Conservation (phyloP, 1,140 invertebrate species). For the Cyclargus thomasi region DNA sequence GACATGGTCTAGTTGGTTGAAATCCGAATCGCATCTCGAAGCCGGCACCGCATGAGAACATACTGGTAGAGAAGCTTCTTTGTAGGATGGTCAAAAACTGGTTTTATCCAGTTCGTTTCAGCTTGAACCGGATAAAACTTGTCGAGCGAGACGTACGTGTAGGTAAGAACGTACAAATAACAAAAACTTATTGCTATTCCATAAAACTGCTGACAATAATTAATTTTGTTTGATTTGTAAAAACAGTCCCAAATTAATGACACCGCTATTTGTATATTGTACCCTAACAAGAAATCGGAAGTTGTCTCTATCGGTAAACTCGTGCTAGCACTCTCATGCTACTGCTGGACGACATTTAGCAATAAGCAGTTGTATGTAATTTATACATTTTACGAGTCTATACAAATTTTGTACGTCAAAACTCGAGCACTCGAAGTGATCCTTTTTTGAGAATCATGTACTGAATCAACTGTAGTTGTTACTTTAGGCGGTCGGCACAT, state of each 20-base stretch:
- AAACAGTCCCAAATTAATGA: neutral
- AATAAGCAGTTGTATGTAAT: slow-evolving; percentile 74
- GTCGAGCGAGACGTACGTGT: neutral
- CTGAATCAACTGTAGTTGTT: slow-evolving; percentile 69
- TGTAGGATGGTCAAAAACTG: neutral
- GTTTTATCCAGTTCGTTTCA: neutral
- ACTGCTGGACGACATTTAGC: slow-evolving; percentile 52
- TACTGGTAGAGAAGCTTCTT: neutral
- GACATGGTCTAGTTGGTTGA: neutral
- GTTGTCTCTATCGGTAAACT: neutral
- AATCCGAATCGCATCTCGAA: neutral
- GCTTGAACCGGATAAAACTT: neutral
- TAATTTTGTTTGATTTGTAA: neutral
- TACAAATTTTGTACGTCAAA: slow-evolving; percentile 73
- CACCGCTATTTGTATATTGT: neutral
- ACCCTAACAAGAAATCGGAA: neutral
- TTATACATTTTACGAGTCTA: slow-evolving; percentile 75
- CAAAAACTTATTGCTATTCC: neutral
- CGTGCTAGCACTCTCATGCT: neutral
- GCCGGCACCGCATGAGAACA: neutral
- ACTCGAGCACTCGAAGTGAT: slow-evolving; percentile 67
- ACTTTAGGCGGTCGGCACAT: slow-evolving; percentile 73
- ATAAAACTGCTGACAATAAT: neutral
- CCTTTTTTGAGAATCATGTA: slow-evolving; percentile 75
- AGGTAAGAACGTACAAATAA: neutral